phyloP scores from a whole-genome alignment of 53 echinoderm and acorn worm species.

The Echinometra lucunter region DNA sequence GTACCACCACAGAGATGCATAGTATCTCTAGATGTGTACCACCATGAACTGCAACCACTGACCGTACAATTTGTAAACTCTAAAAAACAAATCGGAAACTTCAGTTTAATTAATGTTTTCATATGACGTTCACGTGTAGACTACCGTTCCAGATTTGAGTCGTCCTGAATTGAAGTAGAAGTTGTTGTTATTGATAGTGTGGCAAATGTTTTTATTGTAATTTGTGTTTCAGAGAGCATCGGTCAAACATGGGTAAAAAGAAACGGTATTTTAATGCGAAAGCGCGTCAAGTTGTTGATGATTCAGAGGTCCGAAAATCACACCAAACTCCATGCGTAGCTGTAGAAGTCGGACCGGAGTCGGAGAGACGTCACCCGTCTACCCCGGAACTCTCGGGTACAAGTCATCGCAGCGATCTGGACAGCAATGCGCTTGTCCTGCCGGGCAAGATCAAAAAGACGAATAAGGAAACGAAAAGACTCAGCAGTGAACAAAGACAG shows the following conservation, averaged over 20 bases:
- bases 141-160: too few species aligned
- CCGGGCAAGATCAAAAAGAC: constrained; percentile 84
- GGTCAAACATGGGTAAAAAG: constrained; percentile 75
- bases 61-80: neutral
- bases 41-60: too few species aligned
- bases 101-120: neutral
- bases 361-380: neutral
- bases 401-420: constrained; percentile 54
- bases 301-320: constrained; percentile 71
- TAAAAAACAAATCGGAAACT: neutral
- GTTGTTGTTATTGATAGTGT: neutral
- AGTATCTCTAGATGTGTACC: too few species aligned
- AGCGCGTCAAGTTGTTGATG: constrained; percentile 84
- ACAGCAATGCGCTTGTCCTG: constrained; percentile 89
- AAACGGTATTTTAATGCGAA: constrained; percentile 85
- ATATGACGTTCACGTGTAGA: neutral
- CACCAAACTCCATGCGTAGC: constrained; percentile 66
- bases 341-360: constrained; percentile 41
- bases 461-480: constrained; percentile 26
- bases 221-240: neutral
- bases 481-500: constrained; percentile 41
- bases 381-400: constrained; percentile 50
- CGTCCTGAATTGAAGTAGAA: too few species aligned
- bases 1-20: too few species aligned
- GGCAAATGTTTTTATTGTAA: neutral